Evolutionary conservation across 2,797 vertebrate species (phyloP), one percentile per base, ranked within the genome.

Genomic region (Echiichthys vipera): DNA sequence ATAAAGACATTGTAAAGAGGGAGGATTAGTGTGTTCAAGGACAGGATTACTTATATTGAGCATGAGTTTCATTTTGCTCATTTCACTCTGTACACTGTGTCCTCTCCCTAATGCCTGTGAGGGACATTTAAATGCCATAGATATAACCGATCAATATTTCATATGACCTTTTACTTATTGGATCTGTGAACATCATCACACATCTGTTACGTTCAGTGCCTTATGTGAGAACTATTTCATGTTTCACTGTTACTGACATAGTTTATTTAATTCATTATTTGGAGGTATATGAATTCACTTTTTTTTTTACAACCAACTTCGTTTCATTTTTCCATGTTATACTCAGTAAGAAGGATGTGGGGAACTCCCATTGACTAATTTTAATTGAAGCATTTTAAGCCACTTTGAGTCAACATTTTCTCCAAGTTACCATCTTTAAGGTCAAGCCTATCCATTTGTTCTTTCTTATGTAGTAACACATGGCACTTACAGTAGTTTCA

Each of bases 111-210:
- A 84, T 80, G 71, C 58, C 59, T 75, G 20, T 65, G 43, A 57
- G 10, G 22, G 30, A 30, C 43, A 64, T 63, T 54, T 37, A 67
- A 74, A 62, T 62, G 62, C 25, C 65, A 69, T 39, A 54, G 57
- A 77, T 66, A 71, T 25, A 66, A 64, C 36, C 25, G 58, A 74
- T 88, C 67, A 64, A 87, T 86, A 74, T 71, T 81, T 82, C 59
- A 80, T 59, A 66, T 53, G 34, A 51, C 55, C 39, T 63, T 80
- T 81, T 65, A 50, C 50, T 37, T 67, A 67, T 73, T 79, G 62
- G 53, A 79, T 79, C 64, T 65, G 46, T 66, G 50, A 73, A 27
- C 51, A 39, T 30, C 18, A 27, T 22, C 13, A 18, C 27, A 77
- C 67, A 73, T 64, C 24, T 36, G 20, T 51, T 39, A 24, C 13